Percentiles rank a stretch among this genome's conserved stretches.
phyloP scores from a whole-genome alignment of 2,888 invertebrate genomes.

The Hylaea fasciaria region DNA sequence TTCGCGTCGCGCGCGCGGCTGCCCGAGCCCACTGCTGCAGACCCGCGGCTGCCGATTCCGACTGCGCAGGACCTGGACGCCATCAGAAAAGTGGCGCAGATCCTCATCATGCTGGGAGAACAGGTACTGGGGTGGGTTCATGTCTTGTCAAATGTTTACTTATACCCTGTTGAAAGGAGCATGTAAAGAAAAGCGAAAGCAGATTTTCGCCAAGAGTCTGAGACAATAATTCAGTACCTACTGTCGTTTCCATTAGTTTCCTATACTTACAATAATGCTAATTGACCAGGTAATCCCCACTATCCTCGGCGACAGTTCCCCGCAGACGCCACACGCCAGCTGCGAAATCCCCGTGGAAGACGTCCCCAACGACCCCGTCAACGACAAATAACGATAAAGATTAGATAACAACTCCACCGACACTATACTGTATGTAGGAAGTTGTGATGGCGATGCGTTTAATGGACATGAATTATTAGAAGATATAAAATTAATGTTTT shows the following conservation, averaged over 20 bases:
- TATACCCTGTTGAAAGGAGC: too few relatives aligned
- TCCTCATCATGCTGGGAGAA: conserved; percentile 72
- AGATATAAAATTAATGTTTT: not conserved
- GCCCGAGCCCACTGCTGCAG: conserved; percentile 42
- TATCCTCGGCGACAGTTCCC: conserved; percentile 56
- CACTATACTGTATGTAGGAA: not conserved
- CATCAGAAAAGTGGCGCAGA: conserved; percentile 74
- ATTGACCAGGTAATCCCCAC: conserved; percentile 56
- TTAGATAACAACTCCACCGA: too few relatives aligned
- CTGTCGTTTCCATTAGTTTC: too few relatives aligned
- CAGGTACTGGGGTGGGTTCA: conserved; percentile 59
- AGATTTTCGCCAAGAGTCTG: too few relatives aligned
- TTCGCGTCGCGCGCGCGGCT: conserved; percentile 51
- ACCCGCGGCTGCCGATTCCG: conserved; percentile 60
- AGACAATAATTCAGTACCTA: too few relatives aligned
- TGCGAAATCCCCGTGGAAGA: conserved; percentile 41
- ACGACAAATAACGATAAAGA: too few relatives aligned
- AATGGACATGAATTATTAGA: not conserved
- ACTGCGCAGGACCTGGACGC: conserved; percentile 66
- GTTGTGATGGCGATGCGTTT: not conserved
- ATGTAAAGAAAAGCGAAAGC: too few relatives aligned
- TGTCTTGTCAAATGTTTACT: not conserved
- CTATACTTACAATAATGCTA: too few relatives aligned
- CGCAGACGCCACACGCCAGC: conserved; percentile 28
- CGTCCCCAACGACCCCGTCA: conserved; percentile 56